Conservation (phyloP, 2,113 vertebrate genomes). For the Agelaius tricolor region DNA sequence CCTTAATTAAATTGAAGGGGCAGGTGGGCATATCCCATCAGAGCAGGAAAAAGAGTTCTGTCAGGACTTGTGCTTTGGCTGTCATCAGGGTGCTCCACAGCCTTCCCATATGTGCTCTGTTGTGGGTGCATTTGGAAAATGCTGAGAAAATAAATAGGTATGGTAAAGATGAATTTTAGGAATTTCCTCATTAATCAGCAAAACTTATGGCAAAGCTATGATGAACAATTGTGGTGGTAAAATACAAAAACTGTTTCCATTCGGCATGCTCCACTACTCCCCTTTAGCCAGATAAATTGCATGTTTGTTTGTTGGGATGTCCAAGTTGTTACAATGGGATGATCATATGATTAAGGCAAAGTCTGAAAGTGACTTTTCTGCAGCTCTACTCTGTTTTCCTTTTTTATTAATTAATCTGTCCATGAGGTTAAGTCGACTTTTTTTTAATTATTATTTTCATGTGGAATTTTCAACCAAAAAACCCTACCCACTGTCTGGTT, state of each 20-base stretch:
- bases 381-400: not conserved
- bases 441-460: not conserved
- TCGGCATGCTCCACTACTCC: not conserved
- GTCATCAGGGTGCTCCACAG: not conserved
- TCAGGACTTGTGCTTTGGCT: not conserved
- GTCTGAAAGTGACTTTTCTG: not conserved
- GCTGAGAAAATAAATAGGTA: not conserved
- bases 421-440: not conserved
- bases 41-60: not conserved
- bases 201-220: not conserved
- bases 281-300: not conserved
- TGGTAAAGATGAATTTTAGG: not conserved
- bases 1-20: not conserved
- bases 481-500: not conserved
- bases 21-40: not conserved
- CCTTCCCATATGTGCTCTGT: not conserved
- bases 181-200: not conserved
- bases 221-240: not conserved
- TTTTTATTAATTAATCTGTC: not conserved
- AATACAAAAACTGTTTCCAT: not conserved
- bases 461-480: not conserved
- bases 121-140: not conserved
- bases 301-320: not conserved
- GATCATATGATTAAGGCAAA: not conserved
- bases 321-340: not conserved